A percentile compares a stretch with the other conserved stretches of the same genome.
Evolutionary conservation across 2,888 invertebrate species (phyloP).

Genomic region (Sphaeridia pumilis): DNA sequence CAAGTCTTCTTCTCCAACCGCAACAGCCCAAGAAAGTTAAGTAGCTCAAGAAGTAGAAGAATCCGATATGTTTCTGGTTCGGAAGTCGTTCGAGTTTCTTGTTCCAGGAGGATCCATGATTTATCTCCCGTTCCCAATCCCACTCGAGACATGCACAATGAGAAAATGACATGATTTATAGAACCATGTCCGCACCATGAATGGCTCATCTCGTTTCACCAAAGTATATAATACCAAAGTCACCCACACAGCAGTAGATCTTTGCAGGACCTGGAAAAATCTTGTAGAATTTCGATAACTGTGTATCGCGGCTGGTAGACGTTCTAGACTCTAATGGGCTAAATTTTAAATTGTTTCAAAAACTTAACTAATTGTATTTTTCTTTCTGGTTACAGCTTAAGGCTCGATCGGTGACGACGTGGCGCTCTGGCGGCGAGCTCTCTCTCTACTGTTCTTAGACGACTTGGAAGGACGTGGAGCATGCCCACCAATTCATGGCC

Average conservation of each 20-base stretch:
- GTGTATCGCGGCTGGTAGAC: too few species aligned
- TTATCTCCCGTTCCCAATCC: not conserved
- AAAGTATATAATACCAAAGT: too few species aligned
- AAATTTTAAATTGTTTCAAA: too few species aligned
- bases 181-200: conserved; percentile 36
- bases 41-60: not conserved
- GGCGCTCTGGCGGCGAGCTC: conserved; percentile 37
- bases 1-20: not conserved
- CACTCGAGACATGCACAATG: conserved; percentile 28
- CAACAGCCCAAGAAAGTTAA: not conserved
- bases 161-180: conserved; percentile 36
- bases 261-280: not conserved
- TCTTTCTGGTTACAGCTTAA: conserved; percentile 30
- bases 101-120: not conserved
- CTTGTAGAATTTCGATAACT: too few species aligned
- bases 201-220: conserved; percentile 27
- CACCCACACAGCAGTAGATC: not conserved
- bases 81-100: conserved; percentile 1
- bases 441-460: conserved; percentile 36
- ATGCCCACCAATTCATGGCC: too few species aligned
- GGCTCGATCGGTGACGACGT: conserved; percentile 36
- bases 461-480: not conserved
- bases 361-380: conserved; percentile 15
- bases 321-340: not conserved
- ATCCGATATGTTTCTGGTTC: conserved; percentile 5